These are phyloP conservation scores for Callospermophilus lateralis DNA, from an alignment of 2,113 vertebrate genomes.

Conservation along the genomic window DNA sequence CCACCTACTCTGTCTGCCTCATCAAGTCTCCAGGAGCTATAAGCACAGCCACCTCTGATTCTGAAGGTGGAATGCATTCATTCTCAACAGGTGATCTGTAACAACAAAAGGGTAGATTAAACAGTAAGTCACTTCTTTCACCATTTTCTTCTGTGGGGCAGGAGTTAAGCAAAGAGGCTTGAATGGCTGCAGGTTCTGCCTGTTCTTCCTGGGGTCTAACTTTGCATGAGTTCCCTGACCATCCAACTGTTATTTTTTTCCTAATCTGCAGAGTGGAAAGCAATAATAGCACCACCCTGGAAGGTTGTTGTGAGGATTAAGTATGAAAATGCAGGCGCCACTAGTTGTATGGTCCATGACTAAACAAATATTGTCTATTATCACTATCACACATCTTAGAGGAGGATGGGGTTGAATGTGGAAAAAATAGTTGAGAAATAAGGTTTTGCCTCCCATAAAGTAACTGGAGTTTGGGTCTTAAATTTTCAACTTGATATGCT, in stretches of 20 bases:
- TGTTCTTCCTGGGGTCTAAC: not conserved
- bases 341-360: not conserved
- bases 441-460: not conserved
- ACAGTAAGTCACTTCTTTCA: not conserved
- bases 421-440: not conserved
- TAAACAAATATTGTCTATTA: not conserved
- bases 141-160: not conserved
- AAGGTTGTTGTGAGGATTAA: not conserved
- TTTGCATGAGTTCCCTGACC: not conserved
- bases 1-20: not conserved
- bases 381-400: not conserved
- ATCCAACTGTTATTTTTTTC: not conserved
- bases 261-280: not conserved
- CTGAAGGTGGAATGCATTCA: not conserved
- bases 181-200: not conserved
- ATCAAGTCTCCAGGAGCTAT: not conserved
- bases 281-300: not conserved
- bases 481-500: not conserved
- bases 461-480: not conserved
- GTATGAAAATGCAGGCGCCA: not conserved
- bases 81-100: not conserved
- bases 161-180: not conserved
- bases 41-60: not conserved
- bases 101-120: not conserved
- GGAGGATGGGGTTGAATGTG: not conserved